Evolutionary conservation across 2,113 vertebrate species (phyloP).

Genomic region (Suncus etruscus): DNA sequence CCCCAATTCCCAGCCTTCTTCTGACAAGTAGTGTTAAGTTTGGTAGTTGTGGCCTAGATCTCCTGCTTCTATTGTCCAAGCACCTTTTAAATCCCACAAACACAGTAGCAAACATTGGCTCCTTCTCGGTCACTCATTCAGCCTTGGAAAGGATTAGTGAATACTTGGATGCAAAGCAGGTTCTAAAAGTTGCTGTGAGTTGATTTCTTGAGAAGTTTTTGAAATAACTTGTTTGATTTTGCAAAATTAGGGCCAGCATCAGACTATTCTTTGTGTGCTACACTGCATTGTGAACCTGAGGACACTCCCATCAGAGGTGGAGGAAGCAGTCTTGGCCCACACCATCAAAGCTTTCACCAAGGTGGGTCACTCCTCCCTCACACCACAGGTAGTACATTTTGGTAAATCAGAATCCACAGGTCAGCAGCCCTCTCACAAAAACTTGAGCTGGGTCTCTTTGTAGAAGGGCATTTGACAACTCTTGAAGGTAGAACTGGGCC

Average conservation of each 20-base stretch:
- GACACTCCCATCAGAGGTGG: conserved; percentile 89
- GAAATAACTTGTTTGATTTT: conserved; percentile 54
- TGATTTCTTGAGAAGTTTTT: conserved; percentile 41
- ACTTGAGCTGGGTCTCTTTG: background rate
- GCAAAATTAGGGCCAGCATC: conserved; percentile 90
- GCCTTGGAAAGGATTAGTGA: background rate
- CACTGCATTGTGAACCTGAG: conserved; percentile 92
- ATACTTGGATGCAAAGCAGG: background rate
- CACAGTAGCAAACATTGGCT: background rate
- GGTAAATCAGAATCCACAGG: background rate
- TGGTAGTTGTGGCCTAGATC: too few species aligned
- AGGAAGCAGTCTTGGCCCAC: conserved; percentile 90
- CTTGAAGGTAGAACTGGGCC: conserved; percentile 1
- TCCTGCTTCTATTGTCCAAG: background rate
- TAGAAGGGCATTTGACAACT: conserved; percentile 1
- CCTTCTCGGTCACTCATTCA: background rate
- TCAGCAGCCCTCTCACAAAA: conserved; percentile 2
- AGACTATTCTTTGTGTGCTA: conserved; percentile 94
- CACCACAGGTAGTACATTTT: background rate
- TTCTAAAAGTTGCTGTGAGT: conserved; percentile 20
- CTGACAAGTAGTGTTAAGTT: too few species aligned
- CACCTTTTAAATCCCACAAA: background rate
- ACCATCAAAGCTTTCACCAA: conserved; percentile 94
- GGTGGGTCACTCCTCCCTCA: conserved; percentile 84
- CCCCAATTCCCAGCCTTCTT: too few species aligned